Evolutionary conservation across 1,140 invertebrate species (phyloP), one percentile per base, ranked within the genome.

Genomic region (Tenebrio molitor): DNA sequence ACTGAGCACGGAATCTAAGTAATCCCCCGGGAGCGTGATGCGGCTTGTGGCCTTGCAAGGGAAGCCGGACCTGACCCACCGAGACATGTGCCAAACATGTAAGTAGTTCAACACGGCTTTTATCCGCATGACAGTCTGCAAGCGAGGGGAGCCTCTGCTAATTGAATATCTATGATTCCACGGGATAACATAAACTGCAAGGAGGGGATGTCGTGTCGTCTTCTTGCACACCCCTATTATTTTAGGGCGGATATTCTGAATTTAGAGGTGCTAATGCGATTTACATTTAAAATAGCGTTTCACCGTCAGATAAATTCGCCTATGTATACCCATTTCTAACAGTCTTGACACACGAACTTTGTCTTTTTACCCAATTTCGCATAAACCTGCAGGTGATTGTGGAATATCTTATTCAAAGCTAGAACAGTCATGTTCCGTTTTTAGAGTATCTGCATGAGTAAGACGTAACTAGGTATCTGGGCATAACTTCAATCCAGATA

Each of bases 1-100:
- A 73, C 74, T 23, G 67, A 44, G 71, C 64, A 67, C 71, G 67
- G 71, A 69, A 75, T 73, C 71, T 70, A 75, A 75, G 74, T 75
- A 75, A 75, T 75, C 74, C 71, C 68, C 50, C 39, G 67, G 69
- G 74, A 65, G 71, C 69, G 64, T 73, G 66, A 58, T 58, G 71
- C 53, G 67, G 71, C 69, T 69, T 73, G 66, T 66, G 65, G 71
- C 41, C 36, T 44, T 44, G 39, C 36, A 66, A 12, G 64, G 64
- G 33, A 66, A 42, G 42, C 39, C 39, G 63, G 23, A 41, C 19
- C 36, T 44, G 36, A 41, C 42, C 36, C 42, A 29, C 1, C 7
- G 64, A 42, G 23, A 66, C 64, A 66, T 66, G 64, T 44, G 14
- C 64, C 8, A 65, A 42, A 65, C 62, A 65, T 65, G 62, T 36